phyloP scores from a whole-genome alignment of 2,797 vertebrate species.

The Fistularia commersonii region DNA sequence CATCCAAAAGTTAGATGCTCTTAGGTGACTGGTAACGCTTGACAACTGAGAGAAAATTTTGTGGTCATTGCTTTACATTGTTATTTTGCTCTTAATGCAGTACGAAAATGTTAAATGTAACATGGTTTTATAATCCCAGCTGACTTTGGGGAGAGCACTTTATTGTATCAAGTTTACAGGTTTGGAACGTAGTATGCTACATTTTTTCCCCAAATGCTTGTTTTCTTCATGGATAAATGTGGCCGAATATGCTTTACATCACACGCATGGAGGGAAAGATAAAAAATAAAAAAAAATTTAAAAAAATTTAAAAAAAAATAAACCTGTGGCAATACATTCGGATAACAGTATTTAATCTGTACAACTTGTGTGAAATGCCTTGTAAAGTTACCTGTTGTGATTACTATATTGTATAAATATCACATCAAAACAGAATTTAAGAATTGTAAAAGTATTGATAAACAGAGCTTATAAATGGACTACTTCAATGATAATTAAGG shows the following conservation, averaged over 20 bases:
- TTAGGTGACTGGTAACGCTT: constrained; percentile 21
- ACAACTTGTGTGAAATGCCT: constrained; percentile 55
- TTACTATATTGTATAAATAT: constrained; percentile 34
- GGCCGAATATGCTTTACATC: constrained; percentile 41
- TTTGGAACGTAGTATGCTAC: constrained; percentile 45
- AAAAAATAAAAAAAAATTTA: constrained; percentile 13
- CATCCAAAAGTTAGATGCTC: constrained; percentile 12
- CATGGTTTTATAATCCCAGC: constrained; percentile 49
- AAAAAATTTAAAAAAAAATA: constrained; percentile 11
- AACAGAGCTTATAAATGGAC: not conserved
- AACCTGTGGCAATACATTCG: constrained; percentile 45
- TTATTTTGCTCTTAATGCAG: constrained; percentile 43
- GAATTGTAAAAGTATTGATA: constrained; percentile 1
- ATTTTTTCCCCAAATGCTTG: constrained; percentile 33
- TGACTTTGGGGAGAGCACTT: constrained; percentile 66
- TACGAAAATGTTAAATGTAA: constrained; percentile 34
- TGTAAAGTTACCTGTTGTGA: constrained; percentile 55
- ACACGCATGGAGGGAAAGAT: constrained; percentile 42
- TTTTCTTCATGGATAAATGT: constrained; percentile 27
- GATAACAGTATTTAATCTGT: constrained; percentile 59
- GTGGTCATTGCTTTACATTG: constrained; percentile 39
- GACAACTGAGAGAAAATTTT: constrained; percentile 42
- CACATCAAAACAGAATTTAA: constrained; percentile 42
- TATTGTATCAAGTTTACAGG: constrained; percentile 66
- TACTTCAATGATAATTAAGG: too few species aligned